A percentile compares a stretch with the other conserved stretches of the same genome.
Conservation (phyloP, 2,113 vertebrate genomes). For the Hippolais icterina region DNA sequence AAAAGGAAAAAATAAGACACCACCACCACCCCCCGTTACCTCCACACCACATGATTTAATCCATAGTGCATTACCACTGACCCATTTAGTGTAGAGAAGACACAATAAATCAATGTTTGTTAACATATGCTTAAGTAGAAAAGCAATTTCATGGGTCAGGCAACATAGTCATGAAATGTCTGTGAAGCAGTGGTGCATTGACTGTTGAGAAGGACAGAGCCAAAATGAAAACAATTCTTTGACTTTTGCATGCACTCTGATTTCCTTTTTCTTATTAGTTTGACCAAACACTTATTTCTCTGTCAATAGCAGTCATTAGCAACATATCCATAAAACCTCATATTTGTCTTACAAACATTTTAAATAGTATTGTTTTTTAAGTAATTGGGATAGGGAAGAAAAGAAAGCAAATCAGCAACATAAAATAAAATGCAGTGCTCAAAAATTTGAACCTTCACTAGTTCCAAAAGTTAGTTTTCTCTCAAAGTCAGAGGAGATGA, state of each 20-base stretch:
- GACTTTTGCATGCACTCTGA: background rate
- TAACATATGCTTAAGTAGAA: slow-evolving; percentile 6
- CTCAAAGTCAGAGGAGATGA: background rate
- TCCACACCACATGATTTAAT: background rate
- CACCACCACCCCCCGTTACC: accelerated
- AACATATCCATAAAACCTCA: background rate
- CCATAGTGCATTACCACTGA: background rate
- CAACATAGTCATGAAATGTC: background rate
- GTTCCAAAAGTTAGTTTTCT: background rate
- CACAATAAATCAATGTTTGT: slow-evolving; percentile 47
- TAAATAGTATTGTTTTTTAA: background rate
- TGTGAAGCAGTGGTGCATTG: background rate
- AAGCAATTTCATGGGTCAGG: slow-evolving; percentile 29
- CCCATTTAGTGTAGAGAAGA: background rate
- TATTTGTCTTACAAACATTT: background rate
- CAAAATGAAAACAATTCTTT: background rate
- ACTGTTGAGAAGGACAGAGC: background rate
- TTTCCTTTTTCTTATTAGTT: background rate
- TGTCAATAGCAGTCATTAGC: background rate
- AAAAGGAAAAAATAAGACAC: background rate
- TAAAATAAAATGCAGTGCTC: background rate
- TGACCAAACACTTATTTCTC: background rate
- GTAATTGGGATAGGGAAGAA: background rate
- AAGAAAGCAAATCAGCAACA: background rate
- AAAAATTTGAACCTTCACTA: background rate